Evolutionary conservation across 2,888 invertebrate genomes (phyloP).

Genomic region (Megalurothrips usitatus): DNA sequence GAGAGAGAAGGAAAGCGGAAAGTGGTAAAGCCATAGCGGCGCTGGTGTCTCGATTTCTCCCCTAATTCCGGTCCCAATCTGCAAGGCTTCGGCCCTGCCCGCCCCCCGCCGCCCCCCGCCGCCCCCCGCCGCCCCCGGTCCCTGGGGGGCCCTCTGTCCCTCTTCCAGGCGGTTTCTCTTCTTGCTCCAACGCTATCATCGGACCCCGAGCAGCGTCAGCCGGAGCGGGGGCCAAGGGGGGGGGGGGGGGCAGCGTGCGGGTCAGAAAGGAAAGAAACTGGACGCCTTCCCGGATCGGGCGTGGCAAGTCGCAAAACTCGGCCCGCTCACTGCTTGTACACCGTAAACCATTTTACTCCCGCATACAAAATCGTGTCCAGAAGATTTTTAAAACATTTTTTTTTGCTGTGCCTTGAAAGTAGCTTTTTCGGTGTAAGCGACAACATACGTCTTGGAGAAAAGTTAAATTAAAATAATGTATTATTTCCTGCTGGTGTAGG

Average conservation of each 20-base stretch:
- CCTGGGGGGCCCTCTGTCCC: constrained; percentile 23
- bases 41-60: constrained; percentile 2
- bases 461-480: too few species aligned
- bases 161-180: constrained; percentile 8
- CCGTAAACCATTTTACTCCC: too few species aligned
- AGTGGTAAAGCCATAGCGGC: too few species aligned
- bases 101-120: background rate
- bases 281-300: background rate
- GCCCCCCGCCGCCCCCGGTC: background rate
- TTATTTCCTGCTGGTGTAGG: too few species aligned
- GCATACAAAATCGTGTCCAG: too few species aligned
- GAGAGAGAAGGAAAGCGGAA: too few species aligned
- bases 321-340: too few species aligned
- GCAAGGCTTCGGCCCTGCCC: constrained; percentile 4
- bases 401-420: too few species aligned
- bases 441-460: too few species aligned
- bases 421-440: too few species aligned
- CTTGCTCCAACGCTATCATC: constrained; percentile 11
- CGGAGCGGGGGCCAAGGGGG: background rate
- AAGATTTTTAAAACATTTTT: too few species aligned
- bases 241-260: background rate
- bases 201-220: background rate
- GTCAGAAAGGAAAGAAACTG: background rate
- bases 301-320: background rate
- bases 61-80: constrained; percentile 4